Percentiles rank a stretch among this genome's conserved stretches.
Evolutionary conservation across 35 echinoderm and acorn worm genomes (phyloP).

Genomic region (Heliocidaris tuberculata): DNA sequence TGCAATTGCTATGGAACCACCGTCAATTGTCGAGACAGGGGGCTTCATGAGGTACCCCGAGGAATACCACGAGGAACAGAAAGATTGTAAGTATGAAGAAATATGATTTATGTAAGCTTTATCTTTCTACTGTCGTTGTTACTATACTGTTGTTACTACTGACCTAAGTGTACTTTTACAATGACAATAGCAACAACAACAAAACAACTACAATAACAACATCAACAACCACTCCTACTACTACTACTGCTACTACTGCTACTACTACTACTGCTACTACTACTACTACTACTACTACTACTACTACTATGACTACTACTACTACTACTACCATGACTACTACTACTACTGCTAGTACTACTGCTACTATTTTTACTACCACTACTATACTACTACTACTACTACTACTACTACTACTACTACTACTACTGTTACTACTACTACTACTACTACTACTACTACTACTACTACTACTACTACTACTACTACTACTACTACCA

Average conservation of each 20-base stretch:
- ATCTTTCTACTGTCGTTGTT: background rate
- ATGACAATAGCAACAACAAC: background rate
- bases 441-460: background rate
- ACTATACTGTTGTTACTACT: background rate
- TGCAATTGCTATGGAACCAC: conserved; percentile 33
- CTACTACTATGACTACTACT: no score
- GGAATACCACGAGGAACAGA: conserved; percentile 18
- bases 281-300: background rate
- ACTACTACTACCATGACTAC: no score
- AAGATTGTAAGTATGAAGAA: conserved; percentile 21
- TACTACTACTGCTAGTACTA: no score
- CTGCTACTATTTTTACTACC: no score
- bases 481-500: background rate
- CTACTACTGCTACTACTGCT: no score
- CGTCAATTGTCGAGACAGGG: conserved; percentile 19
- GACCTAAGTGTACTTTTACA: no score
- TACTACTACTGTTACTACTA: background rate
- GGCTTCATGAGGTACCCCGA: conserved; percentile 14
- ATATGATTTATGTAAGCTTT: background rate
- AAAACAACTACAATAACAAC: no score
- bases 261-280: background rate
- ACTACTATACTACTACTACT: no score
- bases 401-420: background rate
- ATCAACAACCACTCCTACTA: no score
- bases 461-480: background rate